phyloP scores from a whole-genome alignment of 2,113 vertebrate species.

The Dendrocopos noguchii region DNA sequence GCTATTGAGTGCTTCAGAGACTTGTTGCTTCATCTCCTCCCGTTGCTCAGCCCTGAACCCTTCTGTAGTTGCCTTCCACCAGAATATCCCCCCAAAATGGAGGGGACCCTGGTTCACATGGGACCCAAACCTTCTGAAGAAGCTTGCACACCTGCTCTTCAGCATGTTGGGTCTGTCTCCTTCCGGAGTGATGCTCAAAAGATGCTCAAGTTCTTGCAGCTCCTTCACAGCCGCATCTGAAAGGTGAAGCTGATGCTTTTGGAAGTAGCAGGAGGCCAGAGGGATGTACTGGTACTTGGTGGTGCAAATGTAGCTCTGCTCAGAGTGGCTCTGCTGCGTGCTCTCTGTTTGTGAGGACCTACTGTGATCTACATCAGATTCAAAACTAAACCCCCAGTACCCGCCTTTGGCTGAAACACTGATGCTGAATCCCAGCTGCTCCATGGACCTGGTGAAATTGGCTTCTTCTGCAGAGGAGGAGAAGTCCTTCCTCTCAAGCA shows the following conservation, averaged over 20 bases:
- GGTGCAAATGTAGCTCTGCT: slow-evolving; percentile 54
- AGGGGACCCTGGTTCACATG: slow-evolving; percentile 68
- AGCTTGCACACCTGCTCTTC: neutral
- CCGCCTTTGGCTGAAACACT: neutral
- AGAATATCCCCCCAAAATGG: slow-evolving; percentile 76
- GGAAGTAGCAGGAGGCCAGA: slow-evolving; percentile 67
- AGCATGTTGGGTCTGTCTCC: neutral
- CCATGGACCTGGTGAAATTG: slow-evolving; percentile 47
- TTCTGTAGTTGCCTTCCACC: slow-evolving; percentile 64
- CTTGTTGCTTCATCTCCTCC: slow-evolving; percentile 22
- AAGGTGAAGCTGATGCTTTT: slow-evolving; percentile 52
- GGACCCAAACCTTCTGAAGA: slow-evolving; percentile 75
- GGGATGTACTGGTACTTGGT: slow-evolving; percentile 62
- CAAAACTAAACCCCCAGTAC: neutral
- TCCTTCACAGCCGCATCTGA: slow-evolving; percentile 56
- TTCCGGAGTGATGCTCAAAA: neutral
- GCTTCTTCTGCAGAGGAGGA: slow-evolving; percentile 54
- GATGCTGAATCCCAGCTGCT: slow-evolving; percentile 59
- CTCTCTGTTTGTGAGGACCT: neutral
- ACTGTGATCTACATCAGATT: neutral
- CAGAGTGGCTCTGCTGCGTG: neutral
- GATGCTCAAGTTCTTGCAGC: slow-evolving; percentile 49
- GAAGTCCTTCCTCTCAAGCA: slow-evolving; percentile 61
- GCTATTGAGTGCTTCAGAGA: neutral
- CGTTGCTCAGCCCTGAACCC: slow-evolving; percentile 27